phyloP scores from a whole-genome alignment of 2,797 vertebrate species.

The Merluccius polli region DNA sequence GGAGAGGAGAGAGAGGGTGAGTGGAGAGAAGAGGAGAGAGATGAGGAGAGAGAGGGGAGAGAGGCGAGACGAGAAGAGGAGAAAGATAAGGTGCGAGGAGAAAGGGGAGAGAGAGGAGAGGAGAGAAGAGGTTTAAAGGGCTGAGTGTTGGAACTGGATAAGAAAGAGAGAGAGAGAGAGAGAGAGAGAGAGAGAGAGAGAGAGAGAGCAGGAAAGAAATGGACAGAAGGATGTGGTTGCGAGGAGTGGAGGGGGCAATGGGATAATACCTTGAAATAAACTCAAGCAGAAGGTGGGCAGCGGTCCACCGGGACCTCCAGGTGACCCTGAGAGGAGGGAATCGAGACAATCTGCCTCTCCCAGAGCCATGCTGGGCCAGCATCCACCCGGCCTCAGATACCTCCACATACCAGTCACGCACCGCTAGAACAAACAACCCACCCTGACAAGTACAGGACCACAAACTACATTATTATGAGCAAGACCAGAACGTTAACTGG shows the following conservation, averaged over 20 bases:
- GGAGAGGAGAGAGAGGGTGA: constrained; percentile 11
- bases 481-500: neutral
- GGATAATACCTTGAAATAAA: constrained; percentile 70
- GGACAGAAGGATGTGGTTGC: constrained; percentile 11
- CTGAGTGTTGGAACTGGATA: too few species aligned
- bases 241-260: constrained; percentile 40
- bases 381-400: constrained; percentile 13
- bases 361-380: constrained; percentile 49
- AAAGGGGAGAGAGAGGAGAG: too few species aligned
- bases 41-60: constrained; percentile 13
- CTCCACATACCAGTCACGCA: constrained; percentile 11
- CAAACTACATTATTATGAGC: too few species aligned
- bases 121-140: too few species aligned
- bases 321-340: constrained; percentile 60
- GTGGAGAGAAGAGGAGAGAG: constrained; percentile 4
- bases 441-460: neutral
- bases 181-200: neutral
- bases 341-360: neutral
- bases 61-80: too few species aligned
- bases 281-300: constrained; percentile 76
- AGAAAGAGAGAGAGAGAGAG: neutral
- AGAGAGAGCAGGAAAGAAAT: neutral
- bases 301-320: constrained; percentile 66
- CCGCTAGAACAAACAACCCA: neutral
- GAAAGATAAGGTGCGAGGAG: too few species aligned